Evolutionary conservation across 2,797 vertebrate genomes (phyloP).

Genomic region (Tolypeutes matacus): DNA sequence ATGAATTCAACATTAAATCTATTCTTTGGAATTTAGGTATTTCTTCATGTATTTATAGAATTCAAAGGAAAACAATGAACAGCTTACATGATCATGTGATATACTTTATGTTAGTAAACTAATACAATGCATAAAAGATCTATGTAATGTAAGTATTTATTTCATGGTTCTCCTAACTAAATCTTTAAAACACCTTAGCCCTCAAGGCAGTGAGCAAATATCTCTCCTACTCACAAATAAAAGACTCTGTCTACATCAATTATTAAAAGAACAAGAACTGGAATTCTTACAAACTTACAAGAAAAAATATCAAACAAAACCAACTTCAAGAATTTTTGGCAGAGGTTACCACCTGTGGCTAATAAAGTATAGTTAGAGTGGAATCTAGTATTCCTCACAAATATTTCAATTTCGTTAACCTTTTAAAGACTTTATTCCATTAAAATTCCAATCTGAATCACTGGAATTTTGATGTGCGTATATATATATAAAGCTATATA

Average conservation of each 20-base stretch:
- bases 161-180: conserved; percentile 15
- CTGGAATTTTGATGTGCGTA: background rate
- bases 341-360: conserved; percentile 44
- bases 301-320: conserved; percentile 31
- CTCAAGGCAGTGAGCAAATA: conserved; percentile 52
- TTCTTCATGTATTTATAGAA: conserved; percentile 40
- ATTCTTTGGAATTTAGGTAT: background rate
- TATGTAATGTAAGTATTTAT: background rate
- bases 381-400: background rate
- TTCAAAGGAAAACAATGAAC: conserved; percentile 10
- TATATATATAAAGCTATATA: background rate
- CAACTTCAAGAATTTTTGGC: conserved; percentile 47
- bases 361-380: background rate
- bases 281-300: conserved; percentile 39
- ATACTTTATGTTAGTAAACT: background rate
- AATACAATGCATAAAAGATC: background rate
- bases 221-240: conserved; percentile 33
- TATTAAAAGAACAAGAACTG: conserved; percentile 56
- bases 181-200: conserved; percentile 39
- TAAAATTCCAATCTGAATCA: background rate
- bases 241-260: conserved; percentile 26
- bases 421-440: background rate
- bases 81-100: background rate
- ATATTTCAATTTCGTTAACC: background rate
- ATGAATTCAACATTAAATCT: conserved; percentile 25